Evolutionary conservation across 2,797 vertebrate species (phyloP).

Genomic region (Danio jaintianensis): DNA sequence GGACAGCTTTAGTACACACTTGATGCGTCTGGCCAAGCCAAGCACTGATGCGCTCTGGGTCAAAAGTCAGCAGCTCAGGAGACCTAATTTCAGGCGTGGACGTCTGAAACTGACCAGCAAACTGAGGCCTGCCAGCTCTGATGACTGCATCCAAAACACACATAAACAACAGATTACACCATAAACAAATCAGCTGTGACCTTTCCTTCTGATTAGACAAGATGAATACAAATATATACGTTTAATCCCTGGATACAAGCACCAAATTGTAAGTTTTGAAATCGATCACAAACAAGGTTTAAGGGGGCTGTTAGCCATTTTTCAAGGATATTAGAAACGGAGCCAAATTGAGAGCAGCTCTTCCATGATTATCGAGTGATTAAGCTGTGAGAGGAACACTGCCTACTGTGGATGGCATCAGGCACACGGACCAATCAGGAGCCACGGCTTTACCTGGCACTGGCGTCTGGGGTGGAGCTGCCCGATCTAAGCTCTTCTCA

Average conservation of each 20-base stretch:
- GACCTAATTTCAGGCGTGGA: slow-evolving; percentile 61
- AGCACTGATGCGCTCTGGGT: slow-evolving; percentile 73
- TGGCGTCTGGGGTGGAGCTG: slow-evolving; percentile 43
- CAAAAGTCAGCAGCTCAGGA: slow-evolving; percentile 63
- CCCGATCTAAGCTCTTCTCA: slow-evolving; percentile 33
- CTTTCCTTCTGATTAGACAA: background rate
- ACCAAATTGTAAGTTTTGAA: background rate
- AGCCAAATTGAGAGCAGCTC: slow-evolving; percentile 42
- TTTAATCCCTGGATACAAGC: background rate
- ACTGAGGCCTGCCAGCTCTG: background rate
- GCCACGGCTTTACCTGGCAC: slow-evolving; percentile 51
- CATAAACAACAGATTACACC: background rate
- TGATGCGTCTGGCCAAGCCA: slow-evolving; percentile 76
- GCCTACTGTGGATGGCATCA: slow-evolving; percentile 41
- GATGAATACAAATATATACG: background rate
- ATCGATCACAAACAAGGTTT: slow-evolving; percentile 17
- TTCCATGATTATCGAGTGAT: slow-evolving; percentile 38
- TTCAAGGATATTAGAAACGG: slow-evolving; percentile 48
- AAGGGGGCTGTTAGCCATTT: slow-evolving; percentile 37
- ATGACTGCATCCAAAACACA: background rate
- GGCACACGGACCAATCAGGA: slow-evolving; percentile 33
- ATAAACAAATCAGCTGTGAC: slow-evolving; percentile 5
- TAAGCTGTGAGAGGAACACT: slow-evolving; percentile 44
- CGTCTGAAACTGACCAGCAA: slow-evolving; percentile 49
- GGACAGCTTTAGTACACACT: slow-evolving; percentile 71